phyloP scores from a whole-genome alignment of 1,140 invertebrate species.

The Drosophila ogumai region DNA sequence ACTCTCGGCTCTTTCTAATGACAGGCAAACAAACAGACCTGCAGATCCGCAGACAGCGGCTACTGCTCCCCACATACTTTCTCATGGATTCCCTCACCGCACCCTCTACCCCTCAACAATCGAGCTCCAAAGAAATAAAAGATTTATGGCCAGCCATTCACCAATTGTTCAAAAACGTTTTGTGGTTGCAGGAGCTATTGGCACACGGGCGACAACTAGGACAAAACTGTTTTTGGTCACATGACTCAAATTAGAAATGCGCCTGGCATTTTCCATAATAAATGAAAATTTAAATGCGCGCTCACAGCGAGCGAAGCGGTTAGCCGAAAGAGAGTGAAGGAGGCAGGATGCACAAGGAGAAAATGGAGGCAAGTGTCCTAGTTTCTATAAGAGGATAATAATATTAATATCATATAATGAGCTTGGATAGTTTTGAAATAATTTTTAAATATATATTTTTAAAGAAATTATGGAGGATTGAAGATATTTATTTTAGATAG shows the following conservation, averaged over 20 bases:
- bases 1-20: slow-evolving; percentile 67
- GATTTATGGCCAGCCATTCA: slow-evolving; percentile 78
- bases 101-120: slow-evolving; percentile 1
- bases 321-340: slow-evolving; percentile 10
- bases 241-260: slow-evolving; percentile 81
- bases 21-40: slow-evolving; percentile 79
- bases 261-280: slow-evolving; percentile 64
- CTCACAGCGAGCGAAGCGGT: slow-evolving; percentile 48
- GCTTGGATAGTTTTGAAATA: background rate
- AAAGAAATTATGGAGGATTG: background rate
- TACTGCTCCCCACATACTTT: slow-evolving; percentile 69
- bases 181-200: slow-evolving; percentile 49
- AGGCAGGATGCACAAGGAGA: background rate
- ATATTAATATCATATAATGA: background rate
- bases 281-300: slow-evolving; percentile 80
- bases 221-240: slow-evolving; percentile 82
- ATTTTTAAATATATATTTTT: background rate
- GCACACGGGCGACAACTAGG: slow-evolving; percentile 76
- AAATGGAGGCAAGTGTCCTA: background rate
- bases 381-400: background rate
- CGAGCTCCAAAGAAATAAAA: slow-evolving; percentile 59
- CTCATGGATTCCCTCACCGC: slow-evolving; percentile 60
- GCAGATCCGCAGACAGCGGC: slow-evolving; percentile 55
- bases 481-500: too few relatives aligned
- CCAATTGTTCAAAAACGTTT: slow-evolving; percentile 73